Evolutionary conservation across 1,140 invertebrate species (phyloP).

Genomic region (Tetramorium alpestre): DNA sequence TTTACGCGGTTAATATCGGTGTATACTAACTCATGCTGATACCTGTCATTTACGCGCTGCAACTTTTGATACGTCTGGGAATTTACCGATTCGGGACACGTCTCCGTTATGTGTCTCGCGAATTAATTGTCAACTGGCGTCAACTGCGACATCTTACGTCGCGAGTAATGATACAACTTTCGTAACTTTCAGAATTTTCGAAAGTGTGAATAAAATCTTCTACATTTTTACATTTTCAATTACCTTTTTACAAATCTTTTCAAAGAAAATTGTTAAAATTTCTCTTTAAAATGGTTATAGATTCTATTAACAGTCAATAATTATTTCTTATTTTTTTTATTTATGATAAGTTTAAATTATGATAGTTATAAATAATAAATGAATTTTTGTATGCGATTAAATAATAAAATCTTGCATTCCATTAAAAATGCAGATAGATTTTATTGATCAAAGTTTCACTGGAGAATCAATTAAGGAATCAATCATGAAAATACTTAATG

Average conservation of each 20-base stretch:
- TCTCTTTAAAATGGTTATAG: neutral
- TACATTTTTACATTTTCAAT: too few species aligned
- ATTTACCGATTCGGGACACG: constrained; percentile 40
- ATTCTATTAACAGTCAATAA: neutral
- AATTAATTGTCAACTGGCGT: constrained; percentile 22
- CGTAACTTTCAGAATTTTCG: neutral
- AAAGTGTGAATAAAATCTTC: neutral
- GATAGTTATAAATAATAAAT: neutral
- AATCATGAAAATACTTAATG: neutral
- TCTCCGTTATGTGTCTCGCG: constrained; percentile 11
- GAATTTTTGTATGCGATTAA: neutral
- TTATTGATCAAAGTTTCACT: neutral
- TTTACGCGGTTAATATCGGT: neutral
- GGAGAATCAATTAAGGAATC: neutral
- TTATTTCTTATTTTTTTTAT: neutral
- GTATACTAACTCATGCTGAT: constrained; percentile 26
- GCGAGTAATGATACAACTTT: neutral
- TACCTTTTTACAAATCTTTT: neutral
- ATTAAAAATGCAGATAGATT: neutral
- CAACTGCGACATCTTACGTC: neutral
- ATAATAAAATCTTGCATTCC: neutral
- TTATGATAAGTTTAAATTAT: neutral
- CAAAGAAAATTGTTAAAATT: neutral
- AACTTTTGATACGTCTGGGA: constrained; percentile 45
- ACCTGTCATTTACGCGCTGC: constrained; percentile 29